Evolutionary conservation across 2,888 invertebrate species (phyloP), one percentile per base, ranked within the genome.

Genomic region (Macaria notata): DNA sequence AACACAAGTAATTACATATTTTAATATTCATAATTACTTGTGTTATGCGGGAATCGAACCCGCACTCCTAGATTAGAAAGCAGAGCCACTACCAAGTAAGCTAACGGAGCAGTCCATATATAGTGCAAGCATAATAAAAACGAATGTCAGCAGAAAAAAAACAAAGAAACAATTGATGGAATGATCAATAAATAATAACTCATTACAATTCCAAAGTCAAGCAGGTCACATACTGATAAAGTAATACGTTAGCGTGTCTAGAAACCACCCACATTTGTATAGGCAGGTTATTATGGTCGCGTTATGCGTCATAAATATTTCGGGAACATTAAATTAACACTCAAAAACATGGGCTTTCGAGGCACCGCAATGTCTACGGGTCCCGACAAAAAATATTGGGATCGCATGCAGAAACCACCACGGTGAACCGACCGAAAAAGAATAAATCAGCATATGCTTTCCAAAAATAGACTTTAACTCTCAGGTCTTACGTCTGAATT

Each of bases 231-330:
- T 70, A 71, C 71, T 84, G 87, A 90, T 88, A 78, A 88, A 89
- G 87, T 86, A 84, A 88, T 88, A 86, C 77, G 43, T 42, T 7
- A 49, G 33, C 8, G 80, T 84, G 83, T 85, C 78, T 74, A 79
- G 76, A 84, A 86, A 78, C 86, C 90, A 90, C 90, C 89, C 90
- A 89, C 89, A 89, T 90, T 88, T 89, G 85, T 88, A 88, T 88
- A 84, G 87, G 76, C 66, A 73, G 79, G 83, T 85, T 86, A 87
- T 90, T 88, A 87, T 79, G 84, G 81, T 78, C 84, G 79, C 86
- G 88, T 89, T 89, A 91, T 89, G 89, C 86, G 84, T 89, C 90
- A 90, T 90, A 90, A 91, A 90, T 89, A 89, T 89, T 90, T 90
- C 88, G 84, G 86, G 83, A 88, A 90, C 89, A 88, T 90, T 88